Conservation (phyloP, 2,888 invertebrate genomes). For the Pyrochroa serraticornis region DNA sequence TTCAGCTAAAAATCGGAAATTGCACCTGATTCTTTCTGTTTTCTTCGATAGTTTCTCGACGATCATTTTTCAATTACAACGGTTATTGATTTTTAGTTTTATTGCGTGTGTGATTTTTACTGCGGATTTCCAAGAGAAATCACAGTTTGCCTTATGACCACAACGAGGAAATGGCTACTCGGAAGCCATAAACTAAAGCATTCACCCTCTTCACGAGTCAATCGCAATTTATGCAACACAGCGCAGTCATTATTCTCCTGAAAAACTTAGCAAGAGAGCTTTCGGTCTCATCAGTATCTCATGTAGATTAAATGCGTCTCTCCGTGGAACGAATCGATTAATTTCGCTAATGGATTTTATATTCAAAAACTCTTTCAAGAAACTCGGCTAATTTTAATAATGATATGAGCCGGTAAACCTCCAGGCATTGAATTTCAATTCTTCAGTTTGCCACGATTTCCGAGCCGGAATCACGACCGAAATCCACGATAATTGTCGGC, state of each 20-base stretch:
- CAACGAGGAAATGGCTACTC: conserved; percentile 24
- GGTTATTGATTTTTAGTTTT: not conserved
- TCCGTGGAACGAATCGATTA: not conserved
- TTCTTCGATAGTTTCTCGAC: not conserved
- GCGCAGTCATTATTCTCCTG: not conserved
- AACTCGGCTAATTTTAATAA: too few species aligned
- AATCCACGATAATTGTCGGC: too few species aligned
- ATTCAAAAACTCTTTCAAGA: not conserved
- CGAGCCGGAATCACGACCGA: too few species aligned
- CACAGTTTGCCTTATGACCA: conserved; percentile 2
- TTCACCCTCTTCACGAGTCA: conserved; percentile 5
- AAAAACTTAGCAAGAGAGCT: conserved; percentile 4
- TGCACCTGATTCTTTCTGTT: not conserved
- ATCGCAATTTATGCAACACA: conserved; percentile 9
- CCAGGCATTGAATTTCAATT: too few species aligned
- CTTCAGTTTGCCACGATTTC: too few species aligned
- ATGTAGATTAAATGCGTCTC: conserved; percentile 5
- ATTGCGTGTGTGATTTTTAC: not conserved
- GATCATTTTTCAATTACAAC: not conserved
- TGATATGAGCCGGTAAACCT: too few species aligned
- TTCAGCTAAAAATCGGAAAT: not conserved
- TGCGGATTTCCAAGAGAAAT: not conserved
- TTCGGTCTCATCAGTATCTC: conserved; percentile 1
- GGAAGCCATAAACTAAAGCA: conserved; percentile 20
- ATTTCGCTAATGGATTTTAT: conserved; percentile 6